phyloP scores from a whole-genome alignment of 1,140 invertebrate genomes.

The Drosophila arizonae region DNA sequence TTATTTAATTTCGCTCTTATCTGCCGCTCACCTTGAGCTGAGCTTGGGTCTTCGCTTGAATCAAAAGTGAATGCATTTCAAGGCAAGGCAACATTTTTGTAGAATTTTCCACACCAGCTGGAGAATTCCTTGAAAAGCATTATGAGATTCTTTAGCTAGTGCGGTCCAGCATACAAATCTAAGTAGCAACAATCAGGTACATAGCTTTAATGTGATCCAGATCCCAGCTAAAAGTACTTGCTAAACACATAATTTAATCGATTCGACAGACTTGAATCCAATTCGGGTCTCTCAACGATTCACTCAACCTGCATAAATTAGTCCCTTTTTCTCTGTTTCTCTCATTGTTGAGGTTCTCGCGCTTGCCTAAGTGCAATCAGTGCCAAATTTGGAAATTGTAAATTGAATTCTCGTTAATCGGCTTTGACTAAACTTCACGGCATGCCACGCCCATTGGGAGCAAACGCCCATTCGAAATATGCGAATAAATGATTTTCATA shows the following conservation, averaged over 20 bases:
- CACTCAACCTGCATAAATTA: conserved; percentile 62
- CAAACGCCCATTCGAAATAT: conserved; percentile 9
- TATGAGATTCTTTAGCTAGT: too few relatives aligned
- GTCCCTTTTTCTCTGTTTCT: conserved; percentile 45
- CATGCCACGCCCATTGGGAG: conserved; percentile 31
- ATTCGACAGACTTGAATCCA: conserved; percentile 19
- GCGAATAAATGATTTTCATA: conserved; percentile 40
- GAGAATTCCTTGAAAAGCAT: not conserved
- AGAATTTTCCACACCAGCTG: not conserved
- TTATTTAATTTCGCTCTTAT: conserved; percentile 10
- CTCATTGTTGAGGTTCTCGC: conserved; percentile 14
- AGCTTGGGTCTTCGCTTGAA: not conserved
- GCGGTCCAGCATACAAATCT: too few relatives aligned
- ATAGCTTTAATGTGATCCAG: too few relatives aligned
- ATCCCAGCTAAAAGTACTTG: not conserved
- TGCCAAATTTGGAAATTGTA: conserved; percentile 72
- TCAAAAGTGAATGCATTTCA: not conserved
- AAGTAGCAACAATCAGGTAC: too few relatives aligned
- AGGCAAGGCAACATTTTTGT: not conserved
- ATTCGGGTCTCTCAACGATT: conserved; percentile 44
- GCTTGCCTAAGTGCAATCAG: conserved; percentile 64
- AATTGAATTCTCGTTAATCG: conserved; percentile 79
- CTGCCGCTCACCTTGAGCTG: not conserved
- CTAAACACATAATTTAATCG: conserved; percentile 2
- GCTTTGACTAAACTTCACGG: conserved; percentile 61